Percentiles rank a stretch among this genome's conserved stretches.
Evolutionary conservation across 2,797 vertebrate species (phyloP).

Genomic region (Neoniphon sammara): DNA sequence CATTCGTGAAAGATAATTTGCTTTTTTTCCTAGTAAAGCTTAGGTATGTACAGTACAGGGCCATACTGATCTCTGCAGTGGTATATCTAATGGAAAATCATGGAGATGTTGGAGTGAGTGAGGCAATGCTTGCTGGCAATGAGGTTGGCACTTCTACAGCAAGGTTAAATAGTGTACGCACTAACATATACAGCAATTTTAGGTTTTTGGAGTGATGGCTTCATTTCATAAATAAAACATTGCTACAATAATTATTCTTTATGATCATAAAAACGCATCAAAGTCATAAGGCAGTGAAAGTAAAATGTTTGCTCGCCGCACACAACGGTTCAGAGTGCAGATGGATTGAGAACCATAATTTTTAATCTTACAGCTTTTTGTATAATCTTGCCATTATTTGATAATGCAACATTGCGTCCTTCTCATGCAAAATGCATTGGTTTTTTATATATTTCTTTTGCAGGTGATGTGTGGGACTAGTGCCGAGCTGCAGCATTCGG

Average conservation of each 20-base stretch:
- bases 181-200: constrained; percentile 84
- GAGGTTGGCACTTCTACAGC: constrained; percentile 92
- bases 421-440: constrained; percentile 93
- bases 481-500: constrained; percentile 81
- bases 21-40: constrained; percentile 83
- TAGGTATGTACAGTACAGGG: constrained; percentile 85
- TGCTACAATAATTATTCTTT: constrained; percentile 85
- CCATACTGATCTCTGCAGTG: constrained; percentile 74
- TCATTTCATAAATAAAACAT: constrained; percentile 90
- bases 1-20: constrained; percentile 78
- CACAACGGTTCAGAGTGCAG: constrained; percentile 85
- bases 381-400: constrained; percentile 66
- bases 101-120: constrained; percentile 79
- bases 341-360: constrained; percentile 82
- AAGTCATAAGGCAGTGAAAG: constrained; percentile 88
- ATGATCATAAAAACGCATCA: constrained; percentile 85
- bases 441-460: constrained; percentile 66
- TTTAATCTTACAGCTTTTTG: constrained; percentile 73
- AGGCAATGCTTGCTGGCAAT: constrained; percentile 74
- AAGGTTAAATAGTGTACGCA: constrained; percentile 85
- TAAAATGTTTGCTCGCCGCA: constrained; percentile 78
- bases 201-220: constrained; percentile 84
- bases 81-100: constrained; percentile 82
- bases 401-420: constrained; percentile 85
- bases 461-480: constrained; percentile 87